Conservation (phyloP, 2,113 vertebrate species). For the Scolopax mira region DNA sequence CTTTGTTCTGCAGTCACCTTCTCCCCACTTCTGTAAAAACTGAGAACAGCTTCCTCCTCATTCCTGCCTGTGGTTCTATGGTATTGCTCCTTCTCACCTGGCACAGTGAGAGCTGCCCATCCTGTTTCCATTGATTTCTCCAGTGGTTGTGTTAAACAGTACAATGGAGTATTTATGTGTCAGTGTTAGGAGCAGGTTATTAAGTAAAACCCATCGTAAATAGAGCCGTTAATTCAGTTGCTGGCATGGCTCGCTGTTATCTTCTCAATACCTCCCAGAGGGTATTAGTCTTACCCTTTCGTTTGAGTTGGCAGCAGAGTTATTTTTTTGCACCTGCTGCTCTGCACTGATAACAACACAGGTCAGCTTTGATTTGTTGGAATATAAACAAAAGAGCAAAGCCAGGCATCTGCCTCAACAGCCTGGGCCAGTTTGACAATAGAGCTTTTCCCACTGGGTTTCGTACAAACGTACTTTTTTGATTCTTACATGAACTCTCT, state of each 20-base stretch:
- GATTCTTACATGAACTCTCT: not conserved
- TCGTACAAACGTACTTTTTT: constrained; percentile 62
- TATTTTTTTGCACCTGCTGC: constrained; percentile 82
- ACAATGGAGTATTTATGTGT: constrained; percentile 77
- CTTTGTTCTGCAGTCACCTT: not conserved
- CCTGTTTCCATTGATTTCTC: constrained; percentile 50
- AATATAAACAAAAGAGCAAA: constrained; percentile 82
- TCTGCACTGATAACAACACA: constrained; percentile 74
- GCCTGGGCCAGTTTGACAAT: constrained; percentile 63
- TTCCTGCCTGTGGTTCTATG: not conserved
- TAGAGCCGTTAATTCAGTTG: constrained; percentile 76
- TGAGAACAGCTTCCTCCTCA: not conserved
- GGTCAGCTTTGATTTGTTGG: constrained; percentile 80
- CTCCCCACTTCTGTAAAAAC: not conserved
- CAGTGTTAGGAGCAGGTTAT: constrained; percentile 65
- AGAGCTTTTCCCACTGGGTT: constrained; percentile 60
- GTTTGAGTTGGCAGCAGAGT: constrained; percentile 78
- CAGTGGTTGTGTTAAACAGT: constrained; percentile 41
- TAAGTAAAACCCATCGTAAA: constrained; percentile 76
- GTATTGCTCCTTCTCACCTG: not conserved
- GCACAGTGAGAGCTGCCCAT: constrained; percentile 23
- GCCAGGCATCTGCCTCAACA: constrained; percentile 79
- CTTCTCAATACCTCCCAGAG: constrained; percentile 75
- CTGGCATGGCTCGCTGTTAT: constrained; percentile 77
- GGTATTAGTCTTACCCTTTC: constrained; percentile 74